Percentiles rank a stretch among this genome's conserved stretches.
These are phyloP conservation scores for Malurus melanocephalus DNA, from an alignment of 2,113 vertebrate species.

Conservation along the genomic window DNA sequence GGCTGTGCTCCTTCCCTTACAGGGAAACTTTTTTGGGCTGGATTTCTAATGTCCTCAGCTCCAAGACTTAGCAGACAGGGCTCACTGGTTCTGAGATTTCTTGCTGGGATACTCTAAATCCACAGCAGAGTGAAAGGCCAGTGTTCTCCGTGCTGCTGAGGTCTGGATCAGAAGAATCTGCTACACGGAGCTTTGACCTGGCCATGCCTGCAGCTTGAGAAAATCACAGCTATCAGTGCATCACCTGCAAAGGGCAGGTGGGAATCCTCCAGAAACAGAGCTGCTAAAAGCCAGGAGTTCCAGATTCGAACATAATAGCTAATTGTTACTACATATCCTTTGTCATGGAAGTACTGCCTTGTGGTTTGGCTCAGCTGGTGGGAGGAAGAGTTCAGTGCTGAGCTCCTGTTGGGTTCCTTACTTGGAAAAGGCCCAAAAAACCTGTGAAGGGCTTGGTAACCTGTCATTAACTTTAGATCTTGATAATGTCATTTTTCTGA, in stretches of 20 bases:
- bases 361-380: neutral
- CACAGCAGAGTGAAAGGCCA: neutral
- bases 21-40: neutral
- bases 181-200: neutral
- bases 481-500: neutral
- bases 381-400: neutral
- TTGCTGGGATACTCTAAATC: neutral
- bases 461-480: neutral
- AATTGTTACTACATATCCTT: neutral
- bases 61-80: neutral
- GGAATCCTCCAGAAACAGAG: neutral
- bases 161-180: neutral
- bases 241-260: neutral
- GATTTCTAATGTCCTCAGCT: neutral
- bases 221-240: neutral
- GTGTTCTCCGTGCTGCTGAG: neutral
- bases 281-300: neutral
- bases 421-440: fast-evolving
- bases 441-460: neutral
- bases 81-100: neutral
- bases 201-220: neutral
- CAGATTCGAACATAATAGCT: neutral
- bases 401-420: neutral
- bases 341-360: neutral
- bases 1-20: neutral